A percentile compares a stretch with the other conserved stretches of the same genome.
Conservation (phyloP, 2,797 vertebrate genomes). For the Anabas testudineus region DNA sequence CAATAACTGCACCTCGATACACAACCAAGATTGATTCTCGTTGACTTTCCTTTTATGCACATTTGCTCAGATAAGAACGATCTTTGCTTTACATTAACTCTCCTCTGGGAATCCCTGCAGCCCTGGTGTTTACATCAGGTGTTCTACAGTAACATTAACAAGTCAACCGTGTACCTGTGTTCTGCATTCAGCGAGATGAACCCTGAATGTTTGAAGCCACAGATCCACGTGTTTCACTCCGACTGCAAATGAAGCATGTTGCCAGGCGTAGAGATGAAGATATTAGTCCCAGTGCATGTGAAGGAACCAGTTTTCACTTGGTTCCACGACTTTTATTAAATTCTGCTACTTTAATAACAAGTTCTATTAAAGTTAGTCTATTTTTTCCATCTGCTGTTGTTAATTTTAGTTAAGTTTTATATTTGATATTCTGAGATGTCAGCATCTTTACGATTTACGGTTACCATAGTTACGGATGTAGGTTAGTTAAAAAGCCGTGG, state of each 20-base stretch:
- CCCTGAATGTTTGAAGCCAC: conserved; percentile 21
- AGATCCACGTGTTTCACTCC: conserved; percentile 20
- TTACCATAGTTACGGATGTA: no score
- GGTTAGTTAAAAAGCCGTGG: no score
- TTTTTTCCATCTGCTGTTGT: background rate
- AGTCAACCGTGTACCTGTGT: background rate
- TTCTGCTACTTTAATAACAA: no score
- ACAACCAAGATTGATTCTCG: background rate
- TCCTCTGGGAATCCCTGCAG: background rate
- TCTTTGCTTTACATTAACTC: background rate
- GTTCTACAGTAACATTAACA: conserved; percentile 9
- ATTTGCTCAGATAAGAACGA: conserved; percentile 12
- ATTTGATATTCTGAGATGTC: no score
- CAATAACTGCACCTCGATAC: background rate
- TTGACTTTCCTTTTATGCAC: background rate
- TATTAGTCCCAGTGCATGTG: accelerated
- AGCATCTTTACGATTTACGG: no score
- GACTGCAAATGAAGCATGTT: conserved; percentile 11
- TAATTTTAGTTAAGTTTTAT: no score
- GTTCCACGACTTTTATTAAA: no score
- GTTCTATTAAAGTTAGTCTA: no score
- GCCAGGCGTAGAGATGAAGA: no score
- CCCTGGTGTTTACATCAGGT: conserved; percentile 30
- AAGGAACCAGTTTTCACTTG: no score
- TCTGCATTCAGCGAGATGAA: conserved; percentile 10